phyloP scores from a whole-genome alignment of 2,113 vertebrate genomes.

The Corynorhinus townsendii region DNA sequence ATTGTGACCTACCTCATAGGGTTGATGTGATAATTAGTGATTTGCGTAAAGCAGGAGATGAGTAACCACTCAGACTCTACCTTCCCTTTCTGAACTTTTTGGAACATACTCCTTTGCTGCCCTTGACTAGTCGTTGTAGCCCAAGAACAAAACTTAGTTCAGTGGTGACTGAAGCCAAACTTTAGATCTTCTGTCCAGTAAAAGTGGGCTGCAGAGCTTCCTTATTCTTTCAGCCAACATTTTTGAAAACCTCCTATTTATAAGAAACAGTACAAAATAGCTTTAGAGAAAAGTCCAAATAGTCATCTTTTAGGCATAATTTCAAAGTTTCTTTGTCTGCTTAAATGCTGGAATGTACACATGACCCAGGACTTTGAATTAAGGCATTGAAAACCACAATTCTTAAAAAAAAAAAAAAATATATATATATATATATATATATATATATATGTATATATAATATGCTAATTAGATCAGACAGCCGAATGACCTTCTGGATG shows the following conservation, averaged over 20 bases:
- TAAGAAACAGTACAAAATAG: neutral
- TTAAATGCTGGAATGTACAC: neutral
- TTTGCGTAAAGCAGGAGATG: neutral
- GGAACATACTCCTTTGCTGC: neutral
- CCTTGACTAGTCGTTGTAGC: neutral
- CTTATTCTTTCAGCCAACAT: neutral
- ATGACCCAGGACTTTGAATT: neutral
- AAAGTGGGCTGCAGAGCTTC: neutral
- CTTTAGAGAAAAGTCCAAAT: neutral
- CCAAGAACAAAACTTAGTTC: neutral
- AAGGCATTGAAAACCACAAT: neutral
- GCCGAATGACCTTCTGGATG: too few relatives aligned
- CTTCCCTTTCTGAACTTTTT: neutral
- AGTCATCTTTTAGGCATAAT: neutral
- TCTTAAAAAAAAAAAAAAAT: too few relatives aligned
- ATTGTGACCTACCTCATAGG: neutral
- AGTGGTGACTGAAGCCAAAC: neutral
- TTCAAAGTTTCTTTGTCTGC: neutral
- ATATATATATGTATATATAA: neutral
- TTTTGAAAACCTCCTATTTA: conserved; percentile 9
- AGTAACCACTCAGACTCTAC: neutral
- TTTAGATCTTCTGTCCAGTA: neutral
- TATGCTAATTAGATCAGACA: too few relatives aligned
- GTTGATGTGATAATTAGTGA: neutral
- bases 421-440: neutral